Conservation (phyloP, 2,113 vertebrate species). For the Anhinga rufa region DNA sequence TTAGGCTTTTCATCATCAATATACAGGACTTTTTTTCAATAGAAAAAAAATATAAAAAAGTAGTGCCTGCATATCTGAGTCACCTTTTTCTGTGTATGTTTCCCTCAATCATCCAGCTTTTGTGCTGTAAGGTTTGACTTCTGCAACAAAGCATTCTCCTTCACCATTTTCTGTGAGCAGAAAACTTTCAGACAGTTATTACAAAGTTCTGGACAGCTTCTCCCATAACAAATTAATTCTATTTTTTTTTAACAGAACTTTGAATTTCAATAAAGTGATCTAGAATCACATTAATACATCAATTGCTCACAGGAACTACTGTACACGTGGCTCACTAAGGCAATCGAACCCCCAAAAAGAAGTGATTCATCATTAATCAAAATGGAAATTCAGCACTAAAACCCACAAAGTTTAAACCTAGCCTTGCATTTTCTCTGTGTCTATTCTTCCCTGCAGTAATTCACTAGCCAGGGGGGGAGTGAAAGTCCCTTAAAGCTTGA, state of each 20-base stretch:
- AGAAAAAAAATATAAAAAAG: neutral
- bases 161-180: neutral
- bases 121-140: neutral
- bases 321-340: neutral
- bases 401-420: neutral
- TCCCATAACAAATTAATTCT: neutral
- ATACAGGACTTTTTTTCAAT: neutral
- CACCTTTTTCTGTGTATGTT: neutral
- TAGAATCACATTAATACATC: too few relatives aligned
- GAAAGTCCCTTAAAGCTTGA: neutral
- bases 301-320: neutral
- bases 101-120: neutral
- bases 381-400: neutral
- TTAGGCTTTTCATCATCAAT: neutral
- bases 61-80: neutral
- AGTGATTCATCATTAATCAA: neutral
- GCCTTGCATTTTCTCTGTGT: neutral
- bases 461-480: neutral
- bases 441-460: neutral
- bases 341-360: fast-evolving
- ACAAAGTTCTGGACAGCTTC: neutral
- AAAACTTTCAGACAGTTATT: neutral
- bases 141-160: neutral
- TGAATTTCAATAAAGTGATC: neutral
- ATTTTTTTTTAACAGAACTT: neutral